Evolutionary conservation across 1,140 invertebrate species (phyloP).

Genomic region (Atta texana): DNA sequence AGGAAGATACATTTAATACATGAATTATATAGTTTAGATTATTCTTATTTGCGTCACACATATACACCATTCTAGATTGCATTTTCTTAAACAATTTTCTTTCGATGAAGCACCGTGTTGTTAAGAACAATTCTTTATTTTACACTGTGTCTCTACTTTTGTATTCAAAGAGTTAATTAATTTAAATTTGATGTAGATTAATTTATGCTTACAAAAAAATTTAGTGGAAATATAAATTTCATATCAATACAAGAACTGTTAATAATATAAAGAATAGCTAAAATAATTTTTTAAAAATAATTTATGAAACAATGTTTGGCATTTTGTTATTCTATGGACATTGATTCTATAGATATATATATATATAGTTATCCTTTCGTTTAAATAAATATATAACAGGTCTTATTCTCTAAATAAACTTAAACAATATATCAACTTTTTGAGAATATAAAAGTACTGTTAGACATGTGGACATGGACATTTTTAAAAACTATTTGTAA

Average conservation of each 20-base stretch:
- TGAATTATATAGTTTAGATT: conserved; percentile 1
- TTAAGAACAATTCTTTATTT: background rate
- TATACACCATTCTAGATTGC: conserved; percentile 19
- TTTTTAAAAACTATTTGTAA: conserved; percentile 36
- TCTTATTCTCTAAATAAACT: background rate
- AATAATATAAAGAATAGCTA: background rate
- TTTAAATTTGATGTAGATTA: background rate
- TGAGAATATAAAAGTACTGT: background rate
- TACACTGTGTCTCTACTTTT: background rate
- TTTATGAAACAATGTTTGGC: background rate
- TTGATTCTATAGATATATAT: background rate
- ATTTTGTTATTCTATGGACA: background rate
- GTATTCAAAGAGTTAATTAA: background rate
- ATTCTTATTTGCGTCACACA: conserved; percentile 3
- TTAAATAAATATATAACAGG: background rate
- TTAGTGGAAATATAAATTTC: background rate
- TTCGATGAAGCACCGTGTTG: conserved; percentile 15
- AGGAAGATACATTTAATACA: background rate
- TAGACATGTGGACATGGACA: conserved; percentile 16
- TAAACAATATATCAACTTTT: background rate
- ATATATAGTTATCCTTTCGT: background rate
- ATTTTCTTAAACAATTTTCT: conserved; percentile 42
- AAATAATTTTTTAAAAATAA: background rate
- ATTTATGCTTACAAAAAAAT: background rate
- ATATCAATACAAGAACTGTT: background rate